These are phyloP conservation scores for Apodemia mormo DNA, from an alignment of 2,888 invertebrate genomes.

Conservation along the genomic window DNA sequence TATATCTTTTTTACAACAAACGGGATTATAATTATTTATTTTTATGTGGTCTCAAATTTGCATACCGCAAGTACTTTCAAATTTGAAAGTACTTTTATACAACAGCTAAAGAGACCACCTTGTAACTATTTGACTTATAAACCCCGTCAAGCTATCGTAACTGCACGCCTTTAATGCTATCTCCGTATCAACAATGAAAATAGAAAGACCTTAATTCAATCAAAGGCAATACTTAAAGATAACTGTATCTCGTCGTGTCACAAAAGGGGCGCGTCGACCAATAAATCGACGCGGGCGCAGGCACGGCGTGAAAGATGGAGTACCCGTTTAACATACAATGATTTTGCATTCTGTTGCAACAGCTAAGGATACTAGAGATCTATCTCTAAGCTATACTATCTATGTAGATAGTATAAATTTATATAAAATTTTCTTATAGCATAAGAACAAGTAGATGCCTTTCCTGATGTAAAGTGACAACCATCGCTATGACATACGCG, in stretches of 20 bases:
- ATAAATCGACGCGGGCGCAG: constrained; percentile 69
- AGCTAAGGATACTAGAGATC: constrained; percentile 29
- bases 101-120: background rate
- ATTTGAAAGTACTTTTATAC: background rate
- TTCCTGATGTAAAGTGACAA: background rate
- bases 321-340: constrained; percentile 81
- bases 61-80: too few relatives aligned
- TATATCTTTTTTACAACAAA: too few relatives aligned
- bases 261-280: constrained; percentile 70
- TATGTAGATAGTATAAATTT: background rate
- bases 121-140: background rate
- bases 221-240: constrained; percentile 39
- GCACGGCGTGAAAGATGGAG: constrained; percentile 73
- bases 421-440: background rate
- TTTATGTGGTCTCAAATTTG: too few relatives aligned
- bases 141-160: constrained; percentile 5
- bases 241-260: constrained; percentile 52
- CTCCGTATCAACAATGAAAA: constrained; percentile 15
- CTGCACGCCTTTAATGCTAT: background rate
- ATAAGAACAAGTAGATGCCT: background rate
- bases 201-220: constrained; percentile 42
- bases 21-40: too few relatives aligned
- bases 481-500: background rate
- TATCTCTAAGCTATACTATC: background rate
- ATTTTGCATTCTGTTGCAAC: constrained; percentile 49